phyloP scores from a whole-genome alignment of 2,888 invertebrate genomes.

The Polydesmus complanatus region DNA sequence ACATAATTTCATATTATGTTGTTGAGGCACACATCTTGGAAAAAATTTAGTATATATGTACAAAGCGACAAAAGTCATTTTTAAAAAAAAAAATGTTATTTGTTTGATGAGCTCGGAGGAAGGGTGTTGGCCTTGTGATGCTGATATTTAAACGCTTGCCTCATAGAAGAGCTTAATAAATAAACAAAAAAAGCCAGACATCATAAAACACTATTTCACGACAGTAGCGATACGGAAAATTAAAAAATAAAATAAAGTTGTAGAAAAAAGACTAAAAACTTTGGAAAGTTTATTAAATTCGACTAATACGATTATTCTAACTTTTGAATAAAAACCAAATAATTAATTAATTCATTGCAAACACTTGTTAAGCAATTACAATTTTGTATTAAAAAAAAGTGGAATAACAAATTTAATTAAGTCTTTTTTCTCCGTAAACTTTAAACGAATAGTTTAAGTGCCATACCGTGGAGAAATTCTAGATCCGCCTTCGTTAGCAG shows the following conservation, averaged over 20 bases:
- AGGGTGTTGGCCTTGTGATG: constrained; percentile 17
- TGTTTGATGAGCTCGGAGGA: constrained; percentile 8
- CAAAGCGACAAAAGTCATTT: background rate
- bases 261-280: too few relatives aligned
- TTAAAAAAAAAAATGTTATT: constrained; percentile 1
- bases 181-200: background rate
- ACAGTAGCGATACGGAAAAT: background rate
- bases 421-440: too few relatives aligned
- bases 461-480: constrained; percentile 63
- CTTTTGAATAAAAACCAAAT: too few relatives aligned
- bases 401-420: too few relatives aligned
- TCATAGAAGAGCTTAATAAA: constrained; percentile 14
- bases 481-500: constrained; percentile 50
- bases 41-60: background rate
- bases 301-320: too few relatives aligned
- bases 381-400: too few relatives aligned
- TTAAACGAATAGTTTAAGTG: constrained; percentile 15
- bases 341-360: too few relatives aligned
- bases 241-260: background rate
- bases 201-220: background rate
- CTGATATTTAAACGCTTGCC: constrained; percentile 15
- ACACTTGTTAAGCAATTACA: too few relatives aligned
- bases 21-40: background rate
- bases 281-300: too few relatives aligned
- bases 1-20: background rate